Conservation (phyloP, 2,113 vertebrate species). For the Cottus gobio region DNA sequence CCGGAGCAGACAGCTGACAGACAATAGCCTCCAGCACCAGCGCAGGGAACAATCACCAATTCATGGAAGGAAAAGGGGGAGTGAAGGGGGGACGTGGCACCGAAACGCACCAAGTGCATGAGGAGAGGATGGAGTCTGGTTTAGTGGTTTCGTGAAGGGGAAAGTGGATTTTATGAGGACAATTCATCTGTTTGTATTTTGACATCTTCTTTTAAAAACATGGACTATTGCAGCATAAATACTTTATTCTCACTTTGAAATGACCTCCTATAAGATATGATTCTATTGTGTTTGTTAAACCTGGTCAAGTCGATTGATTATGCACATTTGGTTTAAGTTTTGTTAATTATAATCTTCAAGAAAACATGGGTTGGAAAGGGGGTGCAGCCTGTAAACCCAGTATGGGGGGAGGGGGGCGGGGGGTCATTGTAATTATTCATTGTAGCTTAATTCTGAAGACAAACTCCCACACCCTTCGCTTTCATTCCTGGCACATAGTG, state of each 20-base stretch:
- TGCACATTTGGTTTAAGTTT: not conserved
- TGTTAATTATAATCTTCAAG: not conserved
- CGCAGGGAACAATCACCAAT: constrained; percentile 84
- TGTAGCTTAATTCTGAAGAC: constrained; percentile 18
- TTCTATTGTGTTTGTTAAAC: not conserved
- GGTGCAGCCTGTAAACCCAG: not conserved
- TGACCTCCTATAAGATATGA: not conserved
- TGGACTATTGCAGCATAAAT: not conserved
- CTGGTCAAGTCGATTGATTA: not conserved
- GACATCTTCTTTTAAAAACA: not conserved
- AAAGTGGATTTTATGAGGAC: not conserved
- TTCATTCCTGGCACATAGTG: constrained; percentile 18
- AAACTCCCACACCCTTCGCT: constrained; percentile 6
- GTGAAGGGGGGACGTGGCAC: constrained; percentile 73
- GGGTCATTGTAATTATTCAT: constrained; percentile 6
- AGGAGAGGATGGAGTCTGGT: constrained; percentile 79
- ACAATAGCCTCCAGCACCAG: constrained; percentile 80
- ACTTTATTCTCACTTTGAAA: not conserved
- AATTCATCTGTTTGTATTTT: not conserved
- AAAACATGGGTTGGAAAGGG: constrained; percentile 2
- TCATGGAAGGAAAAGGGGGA: constrained; percentile 64
- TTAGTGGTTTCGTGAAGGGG: constrained; percentile 68
- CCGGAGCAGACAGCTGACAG: constrained; percentile 60
- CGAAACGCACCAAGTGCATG: constrained; percentile 75
- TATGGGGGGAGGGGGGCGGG: not conserved